A percentile compares a stretch with the other conserved stretches of the same genome.
phyloP scores from a whole-genome alignment of 2,113 vertebrate genomes.

The Albula goreensis region DNA sequence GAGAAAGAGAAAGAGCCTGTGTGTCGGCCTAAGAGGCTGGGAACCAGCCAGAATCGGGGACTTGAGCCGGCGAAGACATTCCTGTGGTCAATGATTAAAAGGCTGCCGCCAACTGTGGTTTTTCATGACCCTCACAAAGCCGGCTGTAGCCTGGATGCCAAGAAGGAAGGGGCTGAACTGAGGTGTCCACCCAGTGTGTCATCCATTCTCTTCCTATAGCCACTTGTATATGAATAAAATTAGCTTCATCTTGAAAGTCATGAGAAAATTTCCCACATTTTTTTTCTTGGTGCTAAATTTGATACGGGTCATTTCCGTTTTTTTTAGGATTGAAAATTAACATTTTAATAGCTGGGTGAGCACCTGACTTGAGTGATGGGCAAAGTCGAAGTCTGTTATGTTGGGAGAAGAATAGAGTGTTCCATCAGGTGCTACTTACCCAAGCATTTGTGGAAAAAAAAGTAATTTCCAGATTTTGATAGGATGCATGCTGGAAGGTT shows the following conservation, averaged over 20 bases:
- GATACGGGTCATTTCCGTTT: slow-evolving; percentile 39
- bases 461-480: slow-evolving; percentile 24
- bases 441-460: slow-evolving; percentile 17
- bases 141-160: neutral
- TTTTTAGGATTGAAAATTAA: slow-evolving; percentile 54
- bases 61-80: slow-evolving; percentile 38
- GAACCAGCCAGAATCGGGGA: slow-evolving; percentile 17
- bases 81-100: slow-evolving; percentile 55
- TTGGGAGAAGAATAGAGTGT: slow-evolving; percentile 33
- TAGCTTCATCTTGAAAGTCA: neutral
- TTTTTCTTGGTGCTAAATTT: slow-evolving; percentile 25
- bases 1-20: slow-evolving; percentile 46
- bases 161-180: too few relatives aligned
- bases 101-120: slow-evolving; percentile 19
- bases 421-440: slow-evolving; percentile 39
- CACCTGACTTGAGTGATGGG: slow-evolving; percentile 45
- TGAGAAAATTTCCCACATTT: neutral
- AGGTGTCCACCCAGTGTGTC: slow-evolving; percentile 22
- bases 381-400: slow-evolving; percentile 51
- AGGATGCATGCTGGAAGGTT: neutral
- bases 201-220: neutral
- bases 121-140: slow-evolving; percentile 3
- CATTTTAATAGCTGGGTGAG: slow-evolving; percentile 37
- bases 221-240: neutral
- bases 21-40: slow-evolving; percentile 30